These are phyloP conservation scores for Dunckerocampus dactyliophorus DNA, from an alignment of 2,113 vertebrate species.

Conservation along the genomic window DNA sequence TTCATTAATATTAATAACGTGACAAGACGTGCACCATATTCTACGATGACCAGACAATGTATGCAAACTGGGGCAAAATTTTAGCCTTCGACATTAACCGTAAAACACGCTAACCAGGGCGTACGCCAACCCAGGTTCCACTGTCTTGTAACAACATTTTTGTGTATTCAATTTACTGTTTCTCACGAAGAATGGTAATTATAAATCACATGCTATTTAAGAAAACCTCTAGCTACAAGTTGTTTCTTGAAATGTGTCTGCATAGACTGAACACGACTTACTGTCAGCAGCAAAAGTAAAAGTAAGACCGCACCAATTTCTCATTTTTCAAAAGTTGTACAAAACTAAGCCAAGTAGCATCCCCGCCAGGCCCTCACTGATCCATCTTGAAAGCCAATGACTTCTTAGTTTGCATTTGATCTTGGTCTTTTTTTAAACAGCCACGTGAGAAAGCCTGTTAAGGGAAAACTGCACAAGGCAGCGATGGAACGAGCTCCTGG, in stretches of 20 bases:
- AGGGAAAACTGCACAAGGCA: conserved; percentile 63
- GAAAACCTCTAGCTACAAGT: too few relatives aligned
- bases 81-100: too few relatives aligned
- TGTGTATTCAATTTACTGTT: too few relatives aligned
- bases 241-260: not conserved
- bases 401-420: conserved; percentile 72
- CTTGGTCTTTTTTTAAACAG: conserved; percentile 47
- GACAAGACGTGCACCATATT: too few relatives aligned
- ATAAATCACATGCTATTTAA: too few relatives aligned
- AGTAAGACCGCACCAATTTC: conserved; percentile 60
- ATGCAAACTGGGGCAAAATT: too few relatives aligned
- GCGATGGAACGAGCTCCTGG: conserved; percentile 65
- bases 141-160: too few relatives aligned
- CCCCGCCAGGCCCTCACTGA: conserved; percentile 66
- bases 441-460: conserved; percentile 64
- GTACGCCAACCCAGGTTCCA: too few relatives aligned
- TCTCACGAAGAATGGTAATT: too few relatives aligned
- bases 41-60: too few relatives aligned
- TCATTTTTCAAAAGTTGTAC: conserved; percentile 59
- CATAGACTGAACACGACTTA: conserved; percentile 50
- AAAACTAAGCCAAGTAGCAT: conserved; percentile 58
- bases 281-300: conserved; percentile 58
- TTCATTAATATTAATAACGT: too few relatives aligned
- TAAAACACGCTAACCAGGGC: too few relatives aligned
- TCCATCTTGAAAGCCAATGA: conserved; percentile 68